Percentiles rank a stretch among this genome's conserved stretches.
phyloP scores from a whole-genome alignment of 1,140 invertebrate species.

The Diplogasteroides magnus region DNA sequence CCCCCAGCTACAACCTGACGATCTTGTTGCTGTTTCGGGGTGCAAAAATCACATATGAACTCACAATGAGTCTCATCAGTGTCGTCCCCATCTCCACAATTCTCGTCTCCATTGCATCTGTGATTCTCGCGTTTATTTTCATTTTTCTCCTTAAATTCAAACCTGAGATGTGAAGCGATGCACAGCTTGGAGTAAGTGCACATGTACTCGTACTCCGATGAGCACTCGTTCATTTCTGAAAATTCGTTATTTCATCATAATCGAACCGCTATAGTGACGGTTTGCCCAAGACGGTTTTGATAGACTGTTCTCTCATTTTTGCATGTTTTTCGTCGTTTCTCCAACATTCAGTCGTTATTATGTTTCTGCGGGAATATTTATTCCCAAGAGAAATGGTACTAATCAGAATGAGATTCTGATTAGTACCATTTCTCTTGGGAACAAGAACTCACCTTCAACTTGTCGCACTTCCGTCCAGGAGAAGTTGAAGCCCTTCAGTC shows the following conservation, averaged over 20 bases:
- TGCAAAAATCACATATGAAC: slow-evolving; percentile 20
- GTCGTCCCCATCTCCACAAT: slow-evolving; percentile 51
- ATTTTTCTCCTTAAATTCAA: neutral
- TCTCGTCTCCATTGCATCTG: slow-evolving; percentile 48
- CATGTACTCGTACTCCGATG: slow-evolving; percentile 37
- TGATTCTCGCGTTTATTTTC: neutral
- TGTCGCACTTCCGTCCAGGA: slow-evolving; percentile 53
- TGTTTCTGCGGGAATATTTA: neutral
- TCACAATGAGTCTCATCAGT: slow-evolving; percentile 54
- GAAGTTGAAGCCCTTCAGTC: slow-evolving; percentile 53
- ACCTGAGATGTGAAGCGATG: slow-evolving; percentile 36
- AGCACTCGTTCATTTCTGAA: slow-evolving; percentile 43
- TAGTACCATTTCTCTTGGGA: too few relatives aligned
- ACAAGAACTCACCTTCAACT: slow-evolving; percentile 33
- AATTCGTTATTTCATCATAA: too few relatives aligned
- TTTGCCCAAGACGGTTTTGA: too few relatives aligned
- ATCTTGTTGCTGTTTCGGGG: neutral
- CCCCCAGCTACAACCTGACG: neutral
- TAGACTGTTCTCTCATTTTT: too few relatives aligned
- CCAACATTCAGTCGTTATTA: neutral
- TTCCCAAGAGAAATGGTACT: neutral
- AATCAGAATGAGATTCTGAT: neutral
- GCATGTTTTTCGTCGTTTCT: too few relatives aligned
- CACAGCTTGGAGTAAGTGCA: slow-evolving; percentile 54
- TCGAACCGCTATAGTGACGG: too few relatives aligned